Conservation (phyloP, 2,113 vertebrate genomes). For the Nipponia nippon region DNA sequence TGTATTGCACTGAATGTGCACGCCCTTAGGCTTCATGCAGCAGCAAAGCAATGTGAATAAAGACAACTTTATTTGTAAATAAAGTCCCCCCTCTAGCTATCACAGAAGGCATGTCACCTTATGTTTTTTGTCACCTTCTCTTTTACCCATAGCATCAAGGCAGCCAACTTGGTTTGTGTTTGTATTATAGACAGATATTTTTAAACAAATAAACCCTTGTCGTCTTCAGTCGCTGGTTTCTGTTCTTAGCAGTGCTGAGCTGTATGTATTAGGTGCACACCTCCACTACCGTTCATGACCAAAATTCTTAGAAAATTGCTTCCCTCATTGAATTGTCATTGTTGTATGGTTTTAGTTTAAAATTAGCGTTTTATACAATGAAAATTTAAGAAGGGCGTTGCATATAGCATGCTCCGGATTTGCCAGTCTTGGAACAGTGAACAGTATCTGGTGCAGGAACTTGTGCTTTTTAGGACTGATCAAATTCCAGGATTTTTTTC, state of each 20-base stretch:
- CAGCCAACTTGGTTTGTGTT: neutral
- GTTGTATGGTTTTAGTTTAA: neutral
- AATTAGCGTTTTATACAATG: neutral
- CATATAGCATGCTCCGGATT: rapidly evolving
- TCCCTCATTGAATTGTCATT: neutral
- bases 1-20: rapidly evolving
- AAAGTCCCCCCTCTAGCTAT: neutral
- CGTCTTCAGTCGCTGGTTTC: neutral
- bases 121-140: neutral
- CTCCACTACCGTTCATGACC: neutral
- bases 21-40: rapidly evolving
- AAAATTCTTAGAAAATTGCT: neutral
- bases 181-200: neutral
- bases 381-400: neutral
- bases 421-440: neutral
- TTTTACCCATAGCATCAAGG: neutral
- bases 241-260: rapidly evolving
- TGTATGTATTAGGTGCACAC: neutral
- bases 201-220: neutral
- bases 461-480: neutral
- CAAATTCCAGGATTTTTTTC: neutral
- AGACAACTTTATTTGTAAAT: neutral
- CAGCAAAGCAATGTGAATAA: too few relatives aligned
- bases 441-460: neutral
- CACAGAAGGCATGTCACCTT: neutral